Base-by-base conservation (phyloP, 1,140 invertebrate genomes). In the Bilobella aurantiaca region DNA sequence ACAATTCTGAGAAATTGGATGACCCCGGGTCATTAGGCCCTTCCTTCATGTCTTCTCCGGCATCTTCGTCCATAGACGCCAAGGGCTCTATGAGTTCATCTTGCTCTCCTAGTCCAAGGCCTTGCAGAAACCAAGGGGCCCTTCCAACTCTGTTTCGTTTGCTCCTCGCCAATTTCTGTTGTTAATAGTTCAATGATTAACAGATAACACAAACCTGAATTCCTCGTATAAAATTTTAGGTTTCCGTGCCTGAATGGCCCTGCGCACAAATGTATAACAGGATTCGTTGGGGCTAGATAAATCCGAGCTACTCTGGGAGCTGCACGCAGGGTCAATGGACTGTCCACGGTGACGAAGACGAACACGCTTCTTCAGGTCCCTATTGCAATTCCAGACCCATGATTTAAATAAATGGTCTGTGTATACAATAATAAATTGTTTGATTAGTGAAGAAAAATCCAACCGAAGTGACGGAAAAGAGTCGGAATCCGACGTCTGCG, bases 271-370 rank as follows among this genome's bases (percentile, higher is more conserved):
- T 74, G 90, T 93, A 78, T 95, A 95, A 75, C 92, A 95, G 3
- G 90, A 92, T 79, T 94, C 92, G 73, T 91, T 93, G 2, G 91
- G 91, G 70, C 88, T 91, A 29, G 90, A 92, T 1, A 93, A 81
- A 69, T 90, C 90, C 28, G 88, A 90, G 58, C 86, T 89, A 68
- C 87, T 88, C 30, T 86, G 86, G 1, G 88, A 91, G 59, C 74
- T 76, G 60, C 74, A 70, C 75, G 79, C 76, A 30, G 82, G 82
- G 69, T 85, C 83, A 69, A 83, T 81, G 69, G 82, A 82, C 76
- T 82, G 80, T 63, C 80, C 81, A 74, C 81, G 81, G 66, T 78
- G 79, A 66, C 79, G 79, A 61, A 75, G 67, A 18, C 74, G 62
- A 12, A 74, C 74, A 42, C 72, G 75, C 68, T 77, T 80, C 76